Percentiles rank a stretch among this genome's conserved stretches.
phyloP scores from a whole-genome alignment of 2,797 vertebrate species.

The Anabacerthia variegaticeps region DNA sequence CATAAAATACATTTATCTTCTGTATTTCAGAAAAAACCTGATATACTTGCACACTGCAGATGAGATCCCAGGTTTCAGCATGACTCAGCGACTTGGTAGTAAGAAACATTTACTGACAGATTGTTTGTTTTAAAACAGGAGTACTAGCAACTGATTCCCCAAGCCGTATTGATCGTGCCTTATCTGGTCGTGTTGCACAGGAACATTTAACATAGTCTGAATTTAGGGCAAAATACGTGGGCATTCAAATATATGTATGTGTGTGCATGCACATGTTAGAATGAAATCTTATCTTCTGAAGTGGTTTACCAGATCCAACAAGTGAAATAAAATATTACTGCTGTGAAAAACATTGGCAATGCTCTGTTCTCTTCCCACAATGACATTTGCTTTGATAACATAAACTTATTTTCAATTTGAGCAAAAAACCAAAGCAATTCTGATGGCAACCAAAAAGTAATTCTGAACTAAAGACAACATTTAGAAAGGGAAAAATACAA shows the following conservation, averaged over 20 bases:
- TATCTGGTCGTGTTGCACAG: rapidly evolving
- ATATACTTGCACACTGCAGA: neutral
- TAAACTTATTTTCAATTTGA: constrained; percentile 10
- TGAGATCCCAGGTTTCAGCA: neutral
- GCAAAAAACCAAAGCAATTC: neutral
- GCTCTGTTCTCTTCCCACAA: neutral
- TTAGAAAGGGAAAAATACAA: neutral
- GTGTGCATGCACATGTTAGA: neutral
- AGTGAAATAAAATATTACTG: neutral
- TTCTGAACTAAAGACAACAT: neutral
- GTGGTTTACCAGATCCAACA: neutral
- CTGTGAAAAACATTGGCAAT: neutral
- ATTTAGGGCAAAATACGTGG: neutral
- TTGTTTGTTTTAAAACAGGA: neutral
- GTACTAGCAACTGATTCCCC: neutral
- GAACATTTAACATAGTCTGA: neutral
- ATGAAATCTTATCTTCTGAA: neutral
- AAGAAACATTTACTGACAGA: neutral
- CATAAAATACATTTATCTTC: neutral
- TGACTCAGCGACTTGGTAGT: neutral
- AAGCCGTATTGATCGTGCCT: neutral
- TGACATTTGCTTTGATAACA: constrained; percentile 1
- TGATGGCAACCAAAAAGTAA: neutral
- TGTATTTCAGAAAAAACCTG: neutral
- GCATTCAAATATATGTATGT: neutral